These are phyloP conservation scores for Sebastes taczanowskii DNA, from an alignment of 2,797 vertebrate species.

Conservation along the genomic window DNA sequence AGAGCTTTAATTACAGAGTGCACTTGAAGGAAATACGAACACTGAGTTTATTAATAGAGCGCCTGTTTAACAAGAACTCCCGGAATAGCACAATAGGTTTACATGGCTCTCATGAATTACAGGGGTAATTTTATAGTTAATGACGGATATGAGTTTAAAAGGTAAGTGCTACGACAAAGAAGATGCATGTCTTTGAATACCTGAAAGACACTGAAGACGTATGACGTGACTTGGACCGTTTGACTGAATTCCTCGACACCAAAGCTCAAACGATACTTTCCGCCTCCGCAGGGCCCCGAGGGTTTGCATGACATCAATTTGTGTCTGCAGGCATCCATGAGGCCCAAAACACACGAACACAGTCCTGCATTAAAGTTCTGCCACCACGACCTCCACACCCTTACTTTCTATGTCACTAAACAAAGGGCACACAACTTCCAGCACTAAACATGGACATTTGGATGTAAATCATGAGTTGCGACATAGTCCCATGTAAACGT, in stretches of 20 bases:
- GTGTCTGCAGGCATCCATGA: not conserved
- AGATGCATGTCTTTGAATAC: not conserved
- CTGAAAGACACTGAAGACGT: not conserved
- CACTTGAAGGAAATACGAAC: constrained; percentile 2
- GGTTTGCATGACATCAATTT: not conserved
- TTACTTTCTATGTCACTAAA: not conserved
- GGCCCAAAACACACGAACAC: not conserved
- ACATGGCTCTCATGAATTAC: not conserved
- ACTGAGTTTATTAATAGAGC: not conserved
- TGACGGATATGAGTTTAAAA: not conserved
- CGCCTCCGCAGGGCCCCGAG: not conserved
- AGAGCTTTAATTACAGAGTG: constrained; percentile 7
- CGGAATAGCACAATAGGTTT: not conserved
- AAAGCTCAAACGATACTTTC: not conserved
- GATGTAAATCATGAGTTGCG: not conserved
- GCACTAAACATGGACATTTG: not conserved
- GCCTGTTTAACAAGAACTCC: not conserved
- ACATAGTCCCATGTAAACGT: not conserved
- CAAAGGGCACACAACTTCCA: not conserved
- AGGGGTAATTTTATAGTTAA: not conserved
- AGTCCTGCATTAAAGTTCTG: not conserved
- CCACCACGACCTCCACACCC: not conserved
- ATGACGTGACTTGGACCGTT: not conserved
- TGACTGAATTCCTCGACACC: not conserved
- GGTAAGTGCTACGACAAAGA: not conserved